Conservation (phyloP, 2,888 invertebrate genomes). For the Therioaphis trifolii region DNA sequence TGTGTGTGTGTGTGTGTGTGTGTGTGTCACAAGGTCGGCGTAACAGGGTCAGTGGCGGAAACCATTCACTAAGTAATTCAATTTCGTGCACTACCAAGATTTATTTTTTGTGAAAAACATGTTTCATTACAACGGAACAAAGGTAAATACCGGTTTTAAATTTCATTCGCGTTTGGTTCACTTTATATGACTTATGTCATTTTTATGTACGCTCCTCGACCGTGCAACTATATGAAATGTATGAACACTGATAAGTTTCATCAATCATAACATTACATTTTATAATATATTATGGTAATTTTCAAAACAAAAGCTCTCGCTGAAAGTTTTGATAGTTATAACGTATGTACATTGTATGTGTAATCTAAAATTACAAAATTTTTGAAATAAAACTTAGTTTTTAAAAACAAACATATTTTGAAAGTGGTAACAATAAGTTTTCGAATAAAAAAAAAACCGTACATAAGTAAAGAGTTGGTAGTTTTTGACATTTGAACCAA, state of each 20-base stretch:
- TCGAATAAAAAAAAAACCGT: constrained; percentile 8
- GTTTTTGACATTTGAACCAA: constrained; percentile 14
- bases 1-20: too few relatives aligned
- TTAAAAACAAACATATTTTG: constrained; percentile 38
- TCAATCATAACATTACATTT: constrained; percentile 11
- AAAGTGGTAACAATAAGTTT: constrained; percentile 36
- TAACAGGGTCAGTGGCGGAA: constrained; percentile 9
- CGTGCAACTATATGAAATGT: too few relatives aligned
- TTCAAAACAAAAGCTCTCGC: background rate
- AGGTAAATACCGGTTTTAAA: constrained; percentile 11
- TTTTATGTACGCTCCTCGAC: too few relatives aligned
- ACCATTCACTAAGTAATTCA: constrained; percentile 39
- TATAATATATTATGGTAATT: background rate
- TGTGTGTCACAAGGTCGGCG: too few relatives aligned
- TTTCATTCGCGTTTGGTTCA: background rate
- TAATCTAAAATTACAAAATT: constrained; percentile 3
- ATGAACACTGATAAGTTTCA: background rate
- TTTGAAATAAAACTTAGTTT: constrained; percentile 32
- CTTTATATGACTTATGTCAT: too few relatives aligned
- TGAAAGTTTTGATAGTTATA: constrained; percentile 37
- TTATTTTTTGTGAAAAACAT: constrained; percentile 29
- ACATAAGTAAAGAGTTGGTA: constrained; percentile 9
- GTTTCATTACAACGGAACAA: background rate
- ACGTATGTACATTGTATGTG: background rate
- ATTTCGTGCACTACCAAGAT: constrained; percentile 15